Conservation (phyloP, 2,888 invertebrate genomes). For the Ochropleura leucogaster region DNA sequence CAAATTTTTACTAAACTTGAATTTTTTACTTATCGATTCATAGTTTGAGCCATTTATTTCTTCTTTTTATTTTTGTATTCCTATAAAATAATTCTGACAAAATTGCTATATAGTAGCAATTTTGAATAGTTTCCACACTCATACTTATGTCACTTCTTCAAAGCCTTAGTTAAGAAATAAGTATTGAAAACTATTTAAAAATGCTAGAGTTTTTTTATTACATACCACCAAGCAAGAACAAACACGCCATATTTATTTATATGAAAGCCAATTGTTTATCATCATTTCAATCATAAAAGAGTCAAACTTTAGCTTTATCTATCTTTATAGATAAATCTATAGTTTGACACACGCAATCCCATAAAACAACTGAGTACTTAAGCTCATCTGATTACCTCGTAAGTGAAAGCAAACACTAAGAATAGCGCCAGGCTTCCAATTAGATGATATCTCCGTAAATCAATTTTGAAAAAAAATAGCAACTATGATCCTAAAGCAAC, state of each 20-base stretch:
- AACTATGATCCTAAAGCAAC: conserved; percentile 33
- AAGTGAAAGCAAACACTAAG: conserved; percentile 49
- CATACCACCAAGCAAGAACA: neutral
- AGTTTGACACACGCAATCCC: neutral
- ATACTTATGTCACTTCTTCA: neutral
- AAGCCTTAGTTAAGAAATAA: neutral
- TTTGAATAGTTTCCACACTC: neutral
- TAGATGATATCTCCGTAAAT: conserved; percentile 34
- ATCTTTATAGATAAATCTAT: too few species aligned
- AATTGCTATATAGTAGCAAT: neutral
- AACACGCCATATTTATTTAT: neutral
- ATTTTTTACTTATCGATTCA: too few species aligned
- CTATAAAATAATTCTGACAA: neutral
- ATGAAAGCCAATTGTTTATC: neutral
- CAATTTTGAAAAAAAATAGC: conserved; percentile 17
- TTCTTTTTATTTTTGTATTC: neutral
- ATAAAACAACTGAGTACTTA: neutral
- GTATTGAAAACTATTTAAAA: neutral
- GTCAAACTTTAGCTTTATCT: neutral
- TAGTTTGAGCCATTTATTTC: neutral
- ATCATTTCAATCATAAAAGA: neutral
- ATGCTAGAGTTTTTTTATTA: neutral
- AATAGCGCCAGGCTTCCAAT: conserved; percentile 38
- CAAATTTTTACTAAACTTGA: too few species aligned
- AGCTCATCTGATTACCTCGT: neutral